Evolutionary conservation across 2,113 vertebrate species (phyloP), one percentile per base, ranked within the genome.

Genomic region (Pteronura brasiliensis): DNA sequence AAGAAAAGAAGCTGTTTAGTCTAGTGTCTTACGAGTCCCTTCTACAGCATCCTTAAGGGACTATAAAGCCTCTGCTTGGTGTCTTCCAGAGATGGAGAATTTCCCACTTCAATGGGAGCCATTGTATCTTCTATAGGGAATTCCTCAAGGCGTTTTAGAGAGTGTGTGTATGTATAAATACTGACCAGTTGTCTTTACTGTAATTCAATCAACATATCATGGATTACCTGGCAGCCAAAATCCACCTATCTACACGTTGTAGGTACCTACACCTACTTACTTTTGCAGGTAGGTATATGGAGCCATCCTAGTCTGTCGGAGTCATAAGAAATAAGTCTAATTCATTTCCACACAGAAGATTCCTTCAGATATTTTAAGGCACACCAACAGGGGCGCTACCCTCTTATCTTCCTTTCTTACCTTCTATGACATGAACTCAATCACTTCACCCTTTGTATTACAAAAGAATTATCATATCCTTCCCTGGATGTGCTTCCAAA

Each of bases 1-100:
- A 95, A 57, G 86, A 97, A 52, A 63, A 89, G 44, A 96, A 90
- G n/a, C 34, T 63, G 34, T 69, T 90, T 71, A 76, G 27, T 90
- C 10, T 42, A 74, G 47, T 71, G 67, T 95, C 67, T 76, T 71
- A 81, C 6, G 65, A 88, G 82, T 82, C 79, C 72, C 42, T 91
- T 96, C 74, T 52, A 20, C 6, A 87, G 47, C 31, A 92, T 74
- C 52, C 44, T 61, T 80, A 39, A 81, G 74, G 67, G 39, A 57
- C 83, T 67, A 9, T 36, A 72, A 59, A 77, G 25, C 7, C 15
- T 85, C 52, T 72, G 27, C 34, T 52, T 77, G 11, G 55, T 72
- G 89, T 63, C 31, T 91, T 82, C 12, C 71, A 81, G 71, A 94
- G 21, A 88, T 27, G 36, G 69, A 65, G 47, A 96, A 88, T 65